Conservation (phyloP, 2,797 vertebrate genomes). For the Danio aesculapii region DNA sequence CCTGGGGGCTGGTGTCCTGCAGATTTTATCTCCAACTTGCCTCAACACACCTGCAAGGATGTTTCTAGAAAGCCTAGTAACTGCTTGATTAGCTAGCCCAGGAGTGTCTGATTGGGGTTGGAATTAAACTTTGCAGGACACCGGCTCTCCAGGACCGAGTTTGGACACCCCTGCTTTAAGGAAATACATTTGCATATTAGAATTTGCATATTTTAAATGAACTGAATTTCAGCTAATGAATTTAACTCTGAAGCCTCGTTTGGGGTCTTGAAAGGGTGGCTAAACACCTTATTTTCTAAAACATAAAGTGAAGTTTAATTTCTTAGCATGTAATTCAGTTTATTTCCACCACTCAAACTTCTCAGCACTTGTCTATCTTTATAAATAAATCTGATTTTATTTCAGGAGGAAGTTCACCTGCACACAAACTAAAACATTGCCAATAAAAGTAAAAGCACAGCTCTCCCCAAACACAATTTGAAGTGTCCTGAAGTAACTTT, state of each 20-base stretch:
- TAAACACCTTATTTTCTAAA: constrained; percentile 4
- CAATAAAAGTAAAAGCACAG: background rate
- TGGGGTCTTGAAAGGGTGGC: background rate
- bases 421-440: background rate
- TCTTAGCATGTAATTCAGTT: background rate
- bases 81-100: too few relatives aligned
- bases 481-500: background rate
- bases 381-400: background rate
- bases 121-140: too few relatives aligned
- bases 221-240: background rate
- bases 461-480: background rate
- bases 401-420: background rate
- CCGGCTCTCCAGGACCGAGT: too few relatives aligned
- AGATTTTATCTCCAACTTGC: too few relatives aligned
- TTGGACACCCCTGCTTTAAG: too few relatives aligned
- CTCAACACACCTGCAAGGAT: too few relatives aligned
- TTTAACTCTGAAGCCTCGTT: background rate
- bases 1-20: too few relatives aligned
- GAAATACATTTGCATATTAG: background rate
- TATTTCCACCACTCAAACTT: too few relatives aligned
- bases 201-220: background rate
- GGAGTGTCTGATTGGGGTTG: too few relatives aligned
- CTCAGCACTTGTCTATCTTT: background rate
- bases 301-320: background rate
- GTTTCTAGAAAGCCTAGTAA: too few relatives aligned